Evolutionary conservation across 2,888 invertebrate species (phyloP).

Genomic region (Synergus japonicus): DNA sequence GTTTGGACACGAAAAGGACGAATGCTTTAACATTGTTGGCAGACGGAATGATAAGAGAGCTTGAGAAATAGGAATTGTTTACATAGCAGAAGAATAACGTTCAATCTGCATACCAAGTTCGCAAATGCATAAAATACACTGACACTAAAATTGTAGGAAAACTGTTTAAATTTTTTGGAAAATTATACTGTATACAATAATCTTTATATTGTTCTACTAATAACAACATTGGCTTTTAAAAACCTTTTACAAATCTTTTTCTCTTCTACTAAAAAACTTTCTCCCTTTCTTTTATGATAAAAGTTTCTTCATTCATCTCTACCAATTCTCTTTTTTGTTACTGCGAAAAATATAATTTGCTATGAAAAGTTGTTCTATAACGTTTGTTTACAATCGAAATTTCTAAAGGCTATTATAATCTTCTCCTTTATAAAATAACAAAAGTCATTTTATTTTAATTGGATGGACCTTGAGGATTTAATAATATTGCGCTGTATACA

Average conservation of each 20-base stretch:
- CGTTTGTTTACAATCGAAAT: background rate
- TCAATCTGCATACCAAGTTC: background rate
- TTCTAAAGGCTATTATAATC: background rate
- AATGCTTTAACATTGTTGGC: background rate
- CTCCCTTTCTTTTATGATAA: background rate
- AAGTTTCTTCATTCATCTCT: conserved; percentile 1
- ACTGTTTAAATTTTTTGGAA: background rate
- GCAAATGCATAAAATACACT: no score
- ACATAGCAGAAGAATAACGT: background rate
- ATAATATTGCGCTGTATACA: no score
- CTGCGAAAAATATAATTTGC: background rate
- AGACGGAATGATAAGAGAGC: background rate
- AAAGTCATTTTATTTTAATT: background rate
- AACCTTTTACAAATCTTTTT: background rate
- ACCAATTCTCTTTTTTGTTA: background rate
- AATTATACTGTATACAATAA: background rate
- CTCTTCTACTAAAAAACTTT: background rate
- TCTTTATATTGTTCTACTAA: background rate
- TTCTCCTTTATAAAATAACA: background rate
- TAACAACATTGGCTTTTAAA: background rate
- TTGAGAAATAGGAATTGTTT: background rate
- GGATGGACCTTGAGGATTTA: no score
- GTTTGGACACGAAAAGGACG: background rate
- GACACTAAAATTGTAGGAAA: background rate
- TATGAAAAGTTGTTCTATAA: background rate